Percentiles rank a stretch among this genome's conserved stretches.
These are phyloP conservation scores for Melieria crassipennis DNA, from an alignment of 2,888 invertebrate genomes.

Conservation along the genomic window DNA sequence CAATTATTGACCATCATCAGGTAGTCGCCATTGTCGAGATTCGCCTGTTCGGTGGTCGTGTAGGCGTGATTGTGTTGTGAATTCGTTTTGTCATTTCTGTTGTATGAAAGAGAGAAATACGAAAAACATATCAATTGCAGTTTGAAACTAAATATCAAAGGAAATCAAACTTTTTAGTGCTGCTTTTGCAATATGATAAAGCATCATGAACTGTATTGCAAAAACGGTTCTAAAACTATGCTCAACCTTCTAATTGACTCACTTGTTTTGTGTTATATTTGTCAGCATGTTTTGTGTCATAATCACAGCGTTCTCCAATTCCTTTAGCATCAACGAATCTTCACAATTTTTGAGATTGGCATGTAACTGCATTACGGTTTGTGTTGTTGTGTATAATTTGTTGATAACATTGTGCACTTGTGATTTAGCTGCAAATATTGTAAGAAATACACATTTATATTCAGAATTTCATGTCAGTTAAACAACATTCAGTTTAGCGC, in stretches of 20 bases:
- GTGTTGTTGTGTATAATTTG: conserved; percentile 66
- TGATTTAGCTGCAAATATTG: conserved; percentile 68
- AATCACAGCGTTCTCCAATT: conserved; percentile 66
- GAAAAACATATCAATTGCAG: neutral
- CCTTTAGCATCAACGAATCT: conserved; percentile 64
- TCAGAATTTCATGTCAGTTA: neutral
- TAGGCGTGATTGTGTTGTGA: conserved; percentile 47
- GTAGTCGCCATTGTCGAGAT: conserved; percentile 65
- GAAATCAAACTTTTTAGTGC: neutral
- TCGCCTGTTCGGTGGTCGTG: conserved; percentile 51
- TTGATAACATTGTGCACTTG: conserved; percentile 73
- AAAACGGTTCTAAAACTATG: neutral
- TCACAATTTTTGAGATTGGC: conserved; percentile 63
- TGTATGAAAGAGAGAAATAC: conserved; percentile 3
- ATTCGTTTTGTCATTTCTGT: conserved; percentile 51
- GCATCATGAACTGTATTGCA: neutral
- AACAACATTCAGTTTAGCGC: neutral
- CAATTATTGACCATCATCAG: conserved; percentile 72
- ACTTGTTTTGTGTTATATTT: conserved; percentile 64
- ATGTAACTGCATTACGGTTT: conserved; percentile 65
- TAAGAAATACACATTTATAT: neutral
- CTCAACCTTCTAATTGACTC: conserved; percentile 30
- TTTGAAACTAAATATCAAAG: neutral
- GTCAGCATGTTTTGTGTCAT: conserved; percentile 67
- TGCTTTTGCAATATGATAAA: no score